Evolutionary conservation across 2,113 vertebrate genomes (phyloP).

Genomic region (Mellivora capensis): DNA sequence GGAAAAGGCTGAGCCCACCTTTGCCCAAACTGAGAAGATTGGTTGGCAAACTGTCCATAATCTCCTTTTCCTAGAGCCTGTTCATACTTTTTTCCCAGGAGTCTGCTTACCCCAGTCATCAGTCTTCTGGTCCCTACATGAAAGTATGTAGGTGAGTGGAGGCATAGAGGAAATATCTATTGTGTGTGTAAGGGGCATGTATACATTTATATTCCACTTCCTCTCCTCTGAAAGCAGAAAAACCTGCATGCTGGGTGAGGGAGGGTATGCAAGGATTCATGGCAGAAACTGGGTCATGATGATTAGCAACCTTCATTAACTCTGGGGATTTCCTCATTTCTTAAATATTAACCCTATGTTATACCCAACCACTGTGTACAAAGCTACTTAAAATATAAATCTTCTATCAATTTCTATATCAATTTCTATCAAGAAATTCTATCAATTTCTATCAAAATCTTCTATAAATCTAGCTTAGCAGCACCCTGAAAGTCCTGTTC

Average conservation of each 20-base stretch:
- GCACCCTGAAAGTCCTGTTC: neutral
- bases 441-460: neutral
- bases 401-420: neutral
- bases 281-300: neutral
- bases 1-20: neutral
- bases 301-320: neutral
- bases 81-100: neutral
- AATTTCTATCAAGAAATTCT: neutral
- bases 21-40: neutral
- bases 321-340: neutral
- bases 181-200: neutral
- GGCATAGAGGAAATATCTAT: neutral
- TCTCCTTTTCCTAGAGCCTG: neutral
- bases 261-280: neutral
- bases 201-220: neutral
- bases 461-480: neutral
- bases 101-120: neutral
- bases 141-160: neutral
- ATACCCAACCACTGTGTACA: neutral
- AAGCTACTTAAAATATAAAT: neutral
- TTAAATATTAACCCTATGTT: neutral
- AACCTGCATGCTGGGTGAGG: rapidly evolving
- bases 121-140: neutral
- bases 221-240: neutral
- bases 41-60: neutral